A percentile compares a stretch with the other conserved stretches of the same genome.
Conservation (phyloP, 2,888 invertebrate genomes). For the Orchesella flavescens region DNA sequence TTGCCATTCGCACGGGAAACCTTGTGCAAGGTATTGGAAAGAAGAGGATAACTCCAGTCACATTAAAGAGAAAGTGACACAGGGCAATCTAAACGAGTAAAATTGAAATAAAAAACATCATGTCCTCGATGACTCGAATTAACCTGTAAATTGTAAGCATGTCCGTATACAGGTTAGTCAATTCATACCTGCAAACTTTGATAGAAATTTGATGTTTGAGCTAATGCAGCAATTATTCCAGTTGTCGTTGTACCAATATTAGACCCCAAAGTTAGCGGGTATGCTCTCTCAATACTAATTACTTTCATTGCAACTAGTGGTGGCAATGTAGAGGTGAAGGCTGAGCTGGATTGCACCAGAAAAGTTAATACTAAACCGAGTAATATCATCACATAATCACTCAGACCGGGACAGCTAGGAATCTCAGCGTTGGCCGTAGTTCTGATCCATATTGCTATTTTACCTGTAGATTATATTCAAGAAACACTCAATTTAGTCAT, state of each 20-base stretch:
- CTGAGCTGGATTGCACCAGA: slow-evolving; percentile 76
- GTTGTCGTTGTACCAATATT: slow-evolving; percentile 79
- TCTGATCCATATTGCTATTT: slow-evolving; percentile 74
- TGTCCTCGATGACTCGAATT: neutral
- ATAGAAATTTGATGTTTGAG: slow-evolving; percentile 68
- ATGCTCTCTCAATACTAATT: slow-evolving; percentile 74
- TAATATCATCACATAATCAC: slow-evolving; percentile 77
- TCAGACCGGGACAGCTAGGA: slow-evolving; percentile 75
- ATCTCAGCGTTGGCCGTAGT: slow-evolving; percentile 74
- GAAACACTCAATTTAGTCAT: neutral
- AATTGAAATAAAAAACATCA: slow-evolving; percentile 62
- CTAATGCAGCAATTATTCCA: slow-evolving; percentile 76
- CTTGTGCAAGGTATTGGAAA: slow-evolving; percentile 77
- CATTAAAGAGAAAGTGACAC: slow-evolving; percentile 78
- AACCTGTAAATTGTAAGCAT: neutral
- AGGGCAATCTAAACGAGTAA: slow-evolving; percentile 75
- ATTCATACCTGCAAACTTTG: neutral
- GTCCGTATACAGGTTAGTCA: neutral
- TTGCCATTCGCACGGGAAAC: slow-evolving; percentile 76
- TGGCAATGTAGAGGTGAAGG: slow-evolving; percentile 78
- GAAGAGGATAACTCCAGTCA: slow-evolving; percentile 76
- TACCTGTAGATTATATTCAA: slow-evolving; percentile 71
- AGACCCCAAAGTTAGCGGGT: slow-evolving; percentile 77
- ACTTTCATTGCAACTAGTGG: slow-evolving; percentile 75
- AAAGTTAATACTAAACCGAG: slow-evolving; percentile 76